A percentile compares a stretch with the other conserved stretches of the same genome.
These are phyloP conservation scores for Globodera ellingtonae DNA, from an alignment of 1,140 invertebrate species.

Conservation along the genomic window DNA sequence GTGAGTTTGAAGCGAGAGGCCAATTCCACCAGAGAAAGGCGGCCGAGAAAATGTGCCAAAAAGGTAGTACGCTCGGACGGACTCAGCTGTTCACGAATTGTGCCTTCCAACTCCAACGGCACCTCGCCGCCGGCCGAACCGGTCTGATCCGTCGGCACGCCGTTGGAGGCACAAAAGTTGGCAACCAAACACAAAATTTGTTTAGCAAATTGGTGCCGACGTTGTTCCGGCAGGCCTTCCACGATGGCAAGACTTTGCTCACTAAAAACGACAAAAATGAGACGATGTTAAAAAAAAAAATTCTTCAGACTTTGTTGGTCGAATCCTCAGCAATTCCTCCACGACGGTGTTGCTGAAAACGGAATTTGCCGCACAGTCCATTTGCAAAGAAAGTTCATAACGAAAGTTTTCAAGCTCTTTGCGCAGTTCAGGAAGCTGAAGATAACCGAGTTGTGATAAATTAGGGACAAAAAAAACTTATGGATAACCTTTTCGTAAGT, in stretches of 20 bases:
- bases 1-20: not conserved
- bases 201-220: slow-evolving; percentile 15
- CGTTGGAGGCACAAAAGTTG: slow-evolving; percentile 18
- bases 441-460: not conserved
- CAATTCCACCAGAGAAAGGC: slow-evolving; percentile 26
- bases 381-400: slow-evolving; percentile 33
- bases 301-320: slow-evolving; percentile 31
- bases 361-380: slow-evolving; percentile 29
- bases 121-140: slow-evolving; percentile 13
- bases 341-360: slow-evolving; percentile 39
- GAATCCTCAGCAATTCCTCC: slow-evolving; percentile 32
- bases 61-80: slow-evolving; percentile 8
- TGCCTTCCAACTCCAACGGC: slow-evolving; percentile 27
- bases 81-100: slow-evolving; percentile 8
- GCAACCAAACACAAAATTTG: slow-evolving; percentile 11
- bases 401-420: slow-evolving; percentile 29
- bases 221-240: slow-evolving; percentile 31
- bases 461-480: not conserved
- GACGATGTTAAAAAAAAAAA: slow-evolving; percentile 13
- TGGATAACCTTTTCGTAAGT: slow-evolving; percentile 25
- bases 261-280: slow-evolving; percentile 33
- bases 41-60: slow-evolving; percentile 15
- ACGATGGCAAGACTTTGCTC: slow-evolving; percentile 26
- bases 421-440: slow-evolving; percentile 30
- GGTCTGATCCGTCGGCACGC: slow-evolving; percentile 9